Evolutionary conservation across 2,888 invertebrate genomes (phyloP).

Genomic region (Germaria angustata): DNA sequence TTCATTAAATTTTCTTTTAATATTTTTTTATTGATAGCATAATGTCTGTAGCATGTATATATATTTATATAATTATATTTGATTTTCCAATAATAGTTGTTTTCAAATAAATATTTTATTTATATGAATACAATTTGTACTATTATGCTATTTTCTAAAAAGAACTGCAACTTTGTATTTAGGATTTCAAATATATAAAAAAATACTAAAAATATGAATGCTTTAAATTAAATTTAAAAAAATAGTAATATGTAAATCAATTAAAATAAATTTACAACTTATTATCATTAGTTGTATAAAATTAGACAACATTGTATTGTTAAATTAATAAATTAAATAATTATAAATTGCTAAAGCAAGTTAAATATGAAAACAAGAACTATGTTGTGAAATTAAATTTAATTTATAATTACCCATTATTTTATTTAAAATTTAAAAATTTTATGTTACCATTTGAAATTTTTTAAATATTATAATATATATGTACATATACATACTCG

Average conservation of each 20-base stretch:
- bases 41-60: constrained; percentile 18
- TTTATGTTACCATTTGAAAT: constrained; percentile 39
- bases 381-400: constrained; percentile 62
- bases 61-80: constrained; percentile 21
- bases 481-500: too few species aligned
- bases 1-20: not conserved
- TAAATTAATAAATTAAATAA: constrained; percentile 19
- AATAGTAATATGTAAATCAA: constrained; percentile 1
- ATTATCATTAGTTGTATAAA: constrained; percentile 24
- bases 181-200: constrained; percentile 20
- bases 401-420: constrained; percentile 53
- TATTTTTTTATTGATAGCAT: not conserved
- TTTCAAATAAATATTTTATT: not conserved
- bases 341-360: constrained; percentile 36
- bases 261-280: constrained; percentile 8
- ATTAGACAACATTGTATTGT: constrained; percentile 43
- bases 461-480: constrained; percentile 10
- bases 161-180: constrained; percentile 6
- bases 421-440: constrained; percentile 26
- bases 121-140: not conserved
- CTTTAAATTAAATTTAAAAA: constrained; percentile 24
- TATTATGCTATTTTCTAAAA: constrained; percentile 5
- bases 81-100: constrained; percentile 19
- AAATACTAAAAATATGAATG: not conserved
- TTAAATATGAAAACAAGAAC: constrained; percentile 44